These are phyloP conservation scores for Haliclona indistincta DNA, from an alignment of 37 sponge, comb jelly and placozoan genomes.

Conservation along the genomic window DNA sequence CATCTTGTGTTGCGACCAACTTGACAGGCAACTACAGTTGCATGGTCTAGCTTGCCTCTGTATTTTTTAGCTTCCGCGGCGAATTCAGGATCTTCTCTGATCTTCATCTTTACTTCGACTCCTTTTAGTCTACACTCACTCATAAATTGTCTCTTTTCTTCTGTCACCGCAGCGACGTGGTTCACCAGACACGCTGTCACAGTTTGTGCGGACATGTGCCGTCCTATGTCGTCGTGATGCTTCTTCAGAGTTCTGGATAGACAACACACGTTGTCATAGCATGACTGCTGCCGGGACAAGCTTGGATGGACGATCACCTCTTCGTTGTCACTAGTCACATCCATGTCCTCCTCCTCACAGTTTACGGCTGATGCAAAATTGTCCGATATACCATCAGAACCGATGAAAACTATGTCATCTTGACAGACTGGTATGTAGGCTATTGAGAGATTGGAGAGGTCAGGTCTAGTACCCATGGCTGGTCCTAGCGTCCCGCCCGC, in stretches of 20 bases:
- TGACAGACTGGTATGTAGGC: slow-evolving; percentile 46
- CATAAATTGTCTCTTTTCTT: slow-evolving; percentile 47
- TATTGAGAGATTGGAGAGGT: slow-evolving; percentile 68
- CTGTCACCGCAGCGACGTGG: slow-evolving; percentile 49
- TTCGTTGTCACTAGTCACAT: background rate
- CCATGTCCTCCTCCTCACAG: background rate
- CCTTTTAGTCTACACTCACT: slow-evolving; percentile 18
- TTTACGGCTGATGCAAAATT: slow-evolving; percentile 58
- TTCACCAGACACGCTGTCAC: slow-evolving; percentile 65
- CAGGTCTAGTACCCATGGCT: slow-evolving; percentile 68
- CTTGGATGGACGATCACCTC: background rate
- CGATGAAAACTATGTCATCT: slow-evolving; percentile 75
- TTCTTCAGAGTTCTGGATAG: slow-evolving; percentile 36
- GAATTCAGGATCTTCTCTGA: slow-evolving; percentile 56
- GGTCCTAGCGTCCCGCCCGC: slow-evolving; percentile 85
- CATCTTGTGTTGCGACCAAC: too few species aligned
- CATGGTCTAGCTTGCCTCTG: slow-evolving; percentile 87
- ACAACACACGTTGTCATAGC: slow-evolving; percentile 28
- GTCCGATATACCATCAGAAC: slow-evolving; percentile 81
- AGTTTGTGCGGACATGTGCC: slow-evolving; percentile 74
- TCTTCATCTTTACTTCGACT: slow-evolving; percentile 7
- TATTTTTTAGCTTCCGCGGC: slow-evolving; percentile 22
- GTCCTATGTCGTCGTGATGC: slow-evolving; percentile 29
- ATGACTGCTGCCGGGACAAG: slow-evolving; percentile 6
- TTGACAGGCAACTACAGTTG: slow-evolving; percentile 72